Evolutionary conservation across 2,888 invertebrate genomes (phyloP), one percentile per base, ranked within the genome.

Genomic region (Achlya flavicornis): DNA sequence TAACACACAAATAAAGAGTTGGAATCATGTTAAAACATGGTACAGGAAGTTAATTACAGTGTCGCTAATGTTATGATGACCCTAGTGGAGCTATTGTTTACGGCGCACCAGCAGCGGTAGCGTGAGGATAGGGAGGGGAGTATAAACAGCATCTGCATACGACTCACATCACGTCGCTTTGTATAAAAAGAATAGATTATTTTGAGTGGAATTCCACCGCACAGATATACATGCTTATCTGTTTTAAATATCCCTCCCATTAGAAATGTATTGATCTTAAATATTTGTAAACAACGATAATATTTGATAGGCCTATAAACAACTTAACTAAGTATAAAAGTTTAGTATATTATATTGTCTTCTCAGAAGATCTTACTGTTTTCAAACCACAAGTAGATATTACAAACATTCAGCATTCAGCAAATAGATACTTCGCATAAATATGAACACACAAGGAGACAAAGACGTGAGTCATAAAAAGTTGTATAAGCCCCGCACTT

Each of bases 401-500:
- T 46, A 14, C 16, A 48, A 48, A 48, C 48, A 48, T 48, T 48
- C 10, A 53, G 19, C 48, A 48, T 48, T 48, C 10, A 53, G 19
- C 53, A 53, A 53, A 53, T 53, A 53, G 53, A 14, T 5, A 46
- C 46, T 46, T 48, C n/a, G 53, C 16, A 16, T 5, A 48, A 48
- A 48, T 53, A 10, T 53, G 16, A 53, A 53, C 6, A 16, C 53
- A 53, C 53, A 19, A 6, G 53, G 53, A 53, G 53, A 53, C 53
- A 53, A 53, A 53, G 53, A 19, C 19, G 61, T 64, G 62, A 65
- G 57, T 62, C 67, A 58, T 70, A 72, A 76, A 75, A 74, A 65
- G 63, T 62, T 62, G 41, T 48, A 16, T n/a, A 48, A 26, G 63
- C 38, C 41, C 60, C 64, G 63, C 73, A 77, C 74, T 76, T 77